Percentiles rank a stretch among this genome's conserved stretches.
Evolutionary conservation across 2,797 vertebrate species (phyloP).

Genomic region (Bradypodion pumilum): DNA sequence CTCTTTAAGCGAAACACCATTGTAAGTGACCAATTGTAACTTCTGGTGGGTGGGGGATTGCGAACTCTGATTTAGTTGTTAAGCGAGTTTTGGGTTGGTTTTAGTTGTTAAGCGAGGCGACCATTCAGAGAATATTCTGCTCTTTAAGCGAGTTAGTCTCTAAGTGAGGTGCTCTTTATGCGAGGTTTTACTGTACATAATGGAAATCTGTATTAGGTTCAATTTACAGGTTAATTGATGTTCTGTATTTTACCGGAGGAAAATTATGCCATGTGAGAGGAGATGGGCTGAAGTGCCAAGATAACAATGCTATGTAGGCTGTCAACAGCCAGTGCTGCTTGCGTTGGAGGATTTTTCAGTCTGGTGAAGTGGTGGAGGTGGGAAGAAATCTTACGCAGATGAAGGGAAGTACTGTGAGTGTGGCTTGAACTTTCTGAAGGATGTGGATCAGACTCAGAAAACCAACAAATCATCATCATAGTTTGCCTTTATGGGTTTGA

Average conservation of each 20-base stretch:
- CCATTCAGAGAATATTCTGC: too few relatives aligned
- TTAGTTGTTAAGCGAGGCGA: too few relatives aligned
- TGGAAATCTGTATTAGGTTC: neutral
- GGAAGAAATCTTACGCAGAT: conserved; percentile 17
- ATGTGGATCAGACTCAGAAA: conserved; percentile 23
- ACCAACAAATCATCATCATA: conserved; percentile 21
- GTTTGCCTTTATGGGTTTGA: conserved; percentile 74
- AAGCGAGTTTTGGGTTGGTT: too few relatives aligned
- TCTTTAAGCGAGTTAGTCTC: too few relatives aligned
- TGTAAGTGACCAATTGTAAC: too few relatives aligned
- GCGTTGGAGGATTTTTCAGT: conserved; percentile 35
- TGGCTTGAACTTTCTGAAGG: neutral
- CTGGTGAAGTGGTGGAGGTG: neutral
- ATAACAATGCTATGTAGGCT: conserved; percentile 56
- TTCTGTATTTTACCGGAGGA: conserved; percentile 36
- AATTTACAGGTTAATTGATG: neutral
- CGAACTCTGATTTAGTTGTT: too few relatives aligned
- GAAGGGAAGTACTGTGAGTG: conserved; percentile 36
- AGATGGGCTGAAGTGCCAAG: conserved; percentile 57
- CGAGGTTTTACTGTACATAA: too few relatives aligned
- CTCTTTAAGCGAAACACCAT: too few relatives aligned
- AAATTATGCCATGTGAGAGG: conserved; percentile 59
- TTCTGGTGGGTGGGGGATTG: too few relatives aligned
- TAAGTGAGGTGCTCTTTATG: too few relatives aligned
- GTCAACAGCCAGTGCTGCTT: conserved; percentile 43